Evolutionary conservation across 2,113 vertebrate species (phyloP).

Genomic region (Nerophis ophidion): DNA sequence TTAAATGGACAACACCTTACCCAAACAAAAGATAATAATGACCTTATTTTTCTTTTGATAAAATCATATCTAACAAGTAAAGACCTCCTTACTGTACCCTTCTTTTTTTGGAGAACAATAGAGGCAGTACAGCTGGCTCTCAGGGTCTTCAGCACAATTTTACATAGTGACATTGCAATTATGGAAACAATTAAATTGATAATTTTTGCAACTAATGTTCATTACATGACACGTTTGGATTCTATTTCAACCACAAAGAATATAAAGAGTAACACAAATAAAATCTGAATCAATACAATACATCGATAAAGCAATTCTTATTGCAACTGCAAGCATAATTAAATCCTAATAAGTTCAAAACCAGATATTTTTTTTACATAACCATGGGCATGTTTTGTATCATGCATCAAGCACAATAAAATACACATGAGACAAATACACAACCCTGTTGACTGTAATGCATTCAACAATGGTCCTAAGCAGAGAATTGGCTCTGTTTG

Average conservation of each 20-base stretch:
- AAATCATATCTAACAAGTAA: slow-evolving; percentile 36
- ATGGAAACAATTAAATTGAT: not conserved
- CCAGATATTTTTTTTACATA: not conserved
- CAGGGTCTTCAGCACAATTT: slow-evolving; percentile 13
- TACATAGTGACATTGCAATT: not conserved
- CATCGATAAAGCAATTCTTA: slow-evolving; percentile 15
- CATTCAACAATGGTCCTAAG: slow-evolving; percentile 20
- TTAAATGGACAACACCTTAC: slow-evolving; percentile 30
- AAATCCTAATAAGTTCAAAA: not conserved
- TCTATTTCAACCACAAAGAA: slow-evolving; percentile 1
- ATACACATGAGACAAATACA: slow-evolving; percentile 13
- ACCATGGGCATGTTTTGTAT: slow-evolving; percentile 11
- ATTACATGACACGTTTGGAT: not conserved
- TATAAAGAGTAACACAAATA: slow-evolving; percentile 13
- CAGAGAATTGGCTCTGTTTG: slow-evolving; percentile 6
- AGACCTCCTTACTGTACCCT: slow-evolving; percentile 42
- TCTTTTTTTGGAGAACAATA: slow-evolving; percentile 54
- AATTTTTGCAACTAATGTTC: not conserved
- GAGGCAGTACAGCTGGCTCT: slow-evolving; percentile 32
- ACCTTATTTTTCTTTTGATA: slow-evolving; percentile 1
- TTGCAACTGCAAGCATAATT: slow-evolving; percentile 10
- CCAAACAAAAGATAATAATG: slow-evolving; percentile 30
- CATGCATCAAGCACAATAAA: slow-evolving; percentile 11
- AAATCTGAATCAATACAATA: slow-evolving; percentile 33
- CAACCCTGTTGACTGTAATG: slow-evolving; percentile 12